A percentile compares a stretch with the other conserved stretches of the same genome.
Conservation (phyloP, 2,797 vertebrate species). For the Sebastes diaconus region DNA sequence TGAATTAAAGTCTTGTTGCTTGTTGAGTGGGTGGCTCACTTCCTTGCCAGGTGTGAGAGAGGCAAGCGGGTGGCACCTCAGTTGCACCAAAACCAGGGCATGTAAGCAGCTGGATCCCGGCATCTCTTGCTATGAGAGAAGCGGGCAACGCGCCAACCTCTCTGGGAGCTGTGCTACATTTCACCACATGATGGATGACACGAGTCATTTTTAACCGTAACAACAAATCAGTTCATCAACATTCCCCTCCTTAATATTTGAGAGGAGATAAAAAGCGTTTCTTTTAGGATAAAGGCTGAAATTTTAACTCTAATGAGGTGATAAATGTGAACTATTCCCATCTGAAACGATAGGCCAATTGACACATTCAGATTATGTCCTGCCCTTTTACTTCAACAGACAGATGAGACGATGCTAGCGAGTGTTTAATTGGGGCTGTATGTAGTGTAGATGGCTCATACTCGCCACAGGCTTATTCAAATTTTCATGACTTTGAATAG, state of each 20-base stretch:
- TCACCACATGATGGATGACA: conserved; percentile 74
- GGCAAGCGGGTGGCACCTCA: conserved; percentile 34
- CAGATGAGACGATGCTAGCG: conserved; percentile 16
- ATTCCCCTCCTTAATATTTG: conserved; percentile 30
- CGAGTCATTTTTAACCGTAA: conserved; percentile 66
- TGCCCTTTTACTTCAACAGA: conserved; percentile 17
- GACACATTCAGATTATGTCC: conserved; percentile 42
- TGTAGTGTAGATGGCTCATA: background rate
- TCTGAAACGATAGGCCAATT: conserved; percentile 15
- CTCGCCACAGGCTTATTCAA: conserved; percentile 29
- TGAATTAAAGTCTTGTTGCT: conserved; percentile 31
- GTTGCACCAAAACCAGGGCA: conserved; percentile 62
- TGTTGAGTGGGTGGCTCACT: conserved; percentile 50
- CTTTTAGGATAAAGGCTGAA: conserved; percentile 20
- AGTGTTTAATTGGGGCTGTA: conserved; percentile 28
- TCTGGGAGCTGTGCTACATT: conserved; percentile 72
- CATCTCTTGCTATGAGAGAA: conserved; percentile 40
- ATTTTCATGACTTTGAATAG: conserved; percentile 58
- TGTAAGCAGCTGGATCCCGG: conserved; percentile 57
- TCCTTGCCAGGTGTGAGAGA: conserved; percentile 40
- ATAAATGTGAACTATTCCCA: conserved; percentile 26
- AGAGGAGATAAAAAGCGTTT: conserved; percentile 34
- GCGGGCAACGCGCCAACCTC: conserved; percentile 67
- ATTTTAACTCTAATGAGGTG: conserved; percentile 42
- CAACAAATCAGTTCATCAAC: conserved; percentile 62